Base-by-base conservation (phyloP, 2,888 invertebrate species). In the Drosophila antonietae region DNA sequence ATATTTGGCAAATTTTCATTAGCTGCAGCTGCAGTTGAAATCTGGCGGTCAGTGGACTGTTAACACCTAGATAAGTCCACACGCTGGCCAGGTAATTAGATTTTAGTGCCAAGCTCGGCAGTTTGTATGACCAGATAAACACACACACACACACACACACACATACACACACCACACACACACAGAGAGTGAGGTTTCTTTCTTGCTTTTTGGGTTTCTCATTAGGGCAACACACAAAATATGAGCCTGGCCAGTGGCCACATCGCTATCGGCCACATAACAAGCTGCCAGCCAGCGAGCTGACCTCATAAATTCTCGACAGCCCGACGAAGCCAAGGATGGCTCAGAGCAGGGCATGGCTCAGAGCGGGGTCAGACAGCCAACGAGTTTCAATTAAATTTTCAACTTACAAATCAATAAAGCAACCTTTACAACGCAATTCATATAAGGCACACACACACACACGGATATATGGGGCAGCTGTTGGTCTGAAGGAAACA, bases 341-440 rank as follows among this genome's bases (percentile, higher is more conserved):
- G 56, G 20, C 37, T 28, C 9, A 35, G 44, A 23, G 49, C 47
- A 23, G 10, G 18, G 41, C 41, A n/a, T 3, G 8, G 41, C 12
- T 28, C 20, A 15, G 15, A 14, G 58, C n/a, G 9, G 18, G 47
- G 47, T 33, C 46, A n/a, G 35, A 23, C 58, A n/a, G 35, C 59
- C 52, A 62, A 49, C 35, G 61, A 66, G 75, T 83, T 86, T 89
- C 87, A 90, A 90, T 86, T 86, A 86, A 86, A 86, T 90, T 88
- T 86, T 86, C 69, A 70, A 79, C 87, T 89, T 86, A 88, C 83
- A 88, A 88, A 86, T 86, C 90, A 86, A 86, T 86, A 86, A 86
- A 90, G 71, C 86, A 90, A 83, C 86, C 81, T 87, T 80, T 89
- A 67, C 81, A 89, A 75, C 88, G 88, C 88, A 88, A 75, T 85